Conservation (phyloP, 2,113 vertebrate genomes). For the Garra rufa region DNA sequence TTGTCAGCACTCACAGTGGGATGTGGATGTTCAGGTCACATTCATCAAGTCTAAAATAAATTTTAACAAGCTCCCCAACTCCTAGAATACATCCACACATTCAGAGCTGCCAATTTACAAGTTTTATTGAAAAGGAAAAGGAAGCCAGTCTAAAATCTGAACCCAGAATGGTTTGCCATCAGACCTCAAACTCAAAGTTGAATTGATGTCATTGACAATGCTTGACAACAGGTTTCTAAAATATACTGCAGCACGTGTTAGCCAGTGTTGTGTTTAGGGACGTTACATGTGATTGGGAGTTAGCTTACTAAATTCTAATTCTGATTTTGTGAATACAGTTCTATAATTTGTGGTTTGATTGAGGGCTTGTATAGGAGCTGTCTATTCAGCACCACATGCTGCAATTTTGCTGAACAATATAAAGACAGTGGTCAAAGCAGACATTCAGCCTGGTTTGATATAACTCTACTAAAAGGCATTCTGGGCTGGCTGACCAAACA, state of each 20-base stretch:
- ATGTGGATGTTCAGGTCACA: neutral
- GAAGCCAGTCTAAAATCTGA: neutral
- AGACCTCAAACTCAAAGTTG: neutral
- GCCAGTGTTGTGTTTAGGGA: neutral
- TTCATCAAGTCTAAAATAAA: neutral
- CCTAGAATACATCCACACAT: neutral
- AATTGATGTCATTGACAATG: neutral
- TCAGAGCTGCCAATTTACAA: neutral
- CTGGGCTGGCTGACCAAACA: neutral
- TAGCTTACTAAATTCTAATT: too few species aligned
- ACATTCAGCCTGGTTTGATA: neutral
- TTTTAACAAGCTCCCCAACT: neutral
- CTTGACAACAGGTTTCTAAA: neutral
- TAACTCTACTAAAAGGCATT: neutral
- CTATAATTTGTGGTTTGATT: too few species aligned
- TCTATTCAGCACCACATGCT: conserved; percentile 28
- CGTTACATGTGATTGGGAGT: neutral
- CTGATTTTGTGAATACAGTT: too few species aligned
- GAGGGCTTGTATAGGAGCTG: neutral
- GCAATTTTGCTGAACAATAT: neutral
- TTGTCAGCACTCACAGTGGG: neutral
- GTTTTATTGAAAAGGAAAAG: neutral
- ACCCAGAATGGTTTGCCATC: neutral
- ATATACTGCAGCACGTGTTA: neutral
- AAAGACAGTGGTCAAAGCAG: neutral